A percentile compares a stretch with the other conserved stretches of the same genome.
These are phyloP conservation scores for Ictalurus furcatus DNA, from an alignment of 2,113 vertebrate species.

Conservation along the genomic window DNA sequence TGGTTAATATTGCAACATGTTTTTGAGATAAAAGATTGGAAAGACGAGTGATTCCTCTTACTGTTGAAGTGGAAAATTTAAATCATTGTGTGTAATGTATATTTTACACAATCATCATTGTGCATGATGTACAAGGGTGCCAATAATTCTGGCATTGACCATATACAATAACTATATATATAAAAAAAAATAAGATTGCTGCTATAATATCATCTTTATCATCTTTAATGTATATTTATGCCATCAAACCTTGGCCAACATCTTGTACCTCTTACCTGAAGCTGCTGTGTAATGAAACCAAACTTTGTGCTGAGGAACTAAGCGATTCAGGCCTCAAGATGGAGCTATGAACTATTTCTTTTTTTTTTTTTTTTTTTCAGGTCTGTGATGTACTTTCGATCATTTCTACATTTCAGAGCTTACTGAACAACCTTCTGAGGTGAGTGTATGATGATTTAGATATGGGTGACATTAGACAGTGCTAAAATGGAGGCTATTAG, in stretches of 20 bases:
- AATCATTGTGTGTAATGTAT: neutral
- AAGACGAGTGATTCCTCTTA: neutral
- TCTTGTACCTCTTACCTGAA: neutral
- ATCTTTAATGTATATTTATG: neutral
- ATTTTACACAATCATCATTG: neutral
- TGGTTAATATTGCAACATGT: neutral
- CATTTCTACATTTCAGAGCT: neutral
- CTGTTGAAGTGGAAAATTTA: neutral
- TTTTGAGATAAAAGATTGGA: neutral
- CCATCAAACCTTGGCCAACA: neutral
- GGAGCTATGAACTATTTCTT: neutral
- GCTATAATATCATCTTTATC: neutral
- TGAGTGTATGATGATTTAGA: neutral
- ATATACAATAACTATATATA: neutral
- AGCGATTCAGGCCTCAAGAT: slow-evolving; percentile 8
- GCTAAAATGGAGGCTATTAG: neutral
- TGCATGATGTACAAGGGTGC: neutral
- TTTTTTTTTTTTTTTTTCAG: neutral
- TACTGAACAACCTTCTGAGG: neutral
- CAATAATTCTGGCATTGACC: neutral
- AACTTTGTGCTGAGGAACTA: neutral
- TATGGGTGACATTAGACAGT: neutral
- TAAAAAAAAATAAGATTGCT: neutral
- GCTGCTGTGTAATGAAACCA: neutral
- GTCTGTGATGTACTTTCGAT: neutral